Conservation (phyloP, 2,113 vertebrate species). For the cattle (Bos taurus) region ARS-UCD2.0 NC_037342.1:47016501-47017000, state of each 20-base stretch:
- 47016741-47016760: neutral
- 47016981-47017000: neutral
- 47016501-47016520: neutral
- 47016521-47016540: neutral
- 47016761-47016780: neutral
- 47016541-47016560: neutral
- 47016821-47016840: neutral
- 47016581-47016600: neutral
- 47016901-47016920: neutral
- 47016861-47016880: neutral
- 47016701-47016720: neutral
- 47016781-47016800: neutral
- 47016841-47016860: neutral
- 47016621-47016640: neutral
- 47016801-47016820: neutral
- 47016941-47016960: neutral
- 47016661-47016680: neutral
- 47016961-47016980: neutral
- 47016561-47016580: neutral
- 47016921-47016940: neutral
- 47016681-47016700: neutral
- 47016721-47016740: neutral
- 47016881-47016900: neutral
- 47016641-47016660: neutral
- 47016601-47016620: neutral